phyloP scores from a whole-genome alignment of 2,113 vertebrate genomes.

The Megaceryle maxima region DNA sequence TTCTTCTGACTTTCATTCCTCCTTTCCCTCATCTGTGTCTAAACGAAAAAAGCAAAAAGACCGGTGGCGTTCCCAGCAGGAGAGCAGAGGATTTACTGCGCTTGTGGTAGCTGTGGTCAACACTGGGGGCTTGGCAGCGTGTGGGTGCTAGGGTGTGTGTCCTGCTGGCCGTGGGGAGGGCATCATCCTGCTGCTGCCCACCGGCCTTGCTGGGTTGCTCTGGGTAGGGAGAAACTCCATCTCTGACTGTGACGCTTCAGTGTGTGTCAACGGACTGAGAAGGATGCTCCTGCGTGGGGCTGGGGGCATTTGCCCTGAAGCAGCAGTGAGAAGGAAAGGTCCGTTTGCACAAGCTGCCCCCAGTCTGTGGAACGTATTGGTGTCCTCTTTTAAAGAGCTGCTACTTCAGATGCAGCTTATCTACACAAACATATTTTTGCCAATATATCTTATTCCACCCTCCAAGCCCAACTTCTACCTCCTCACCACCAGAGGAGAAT shows the following conservation, averaged over 20 bases:
- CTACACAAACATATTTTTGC: conserved; percentile 20
- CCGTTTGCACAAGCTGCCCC: neutral
- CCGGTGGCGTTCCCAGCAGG: fast-evolving
- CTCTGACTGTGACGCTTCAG: neutral
- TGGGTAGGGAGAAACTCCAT: fast-evolving
- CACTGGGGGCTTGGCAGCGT: fast-evolving
- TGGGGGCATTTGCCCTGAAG: neutral
- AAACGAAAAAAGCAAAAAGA: neutral
- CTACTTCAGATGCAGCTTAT: conserved; percentile 13
- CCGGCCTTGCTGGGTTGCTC: neutral
- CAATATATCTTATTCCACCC: neutral
- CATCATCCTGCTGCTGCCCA: neutral
- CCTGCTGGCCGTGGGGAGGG: neutral
- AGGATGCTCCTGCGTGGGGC: neutral
- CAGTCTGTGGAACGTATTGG: neutral
- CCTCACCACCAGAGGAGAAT: neutral
- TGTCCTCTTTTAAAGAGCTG: neutral
- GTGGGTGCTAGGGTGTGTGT: neutral
- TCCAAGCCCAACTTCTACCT: conserved; percentile 12
- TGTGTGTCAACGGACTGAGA: neutral
- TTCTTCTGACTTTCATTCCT: neutral
- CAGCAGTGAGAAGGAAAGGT: neutral
- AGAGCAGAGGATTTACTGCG: neutral
- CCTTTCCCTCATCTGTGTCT: neutral
- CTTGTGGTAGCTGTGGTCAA: neutral